Conservation (phyloP, 2,888 invertebrate genomes). For the Adela reaumurella region DNA sequence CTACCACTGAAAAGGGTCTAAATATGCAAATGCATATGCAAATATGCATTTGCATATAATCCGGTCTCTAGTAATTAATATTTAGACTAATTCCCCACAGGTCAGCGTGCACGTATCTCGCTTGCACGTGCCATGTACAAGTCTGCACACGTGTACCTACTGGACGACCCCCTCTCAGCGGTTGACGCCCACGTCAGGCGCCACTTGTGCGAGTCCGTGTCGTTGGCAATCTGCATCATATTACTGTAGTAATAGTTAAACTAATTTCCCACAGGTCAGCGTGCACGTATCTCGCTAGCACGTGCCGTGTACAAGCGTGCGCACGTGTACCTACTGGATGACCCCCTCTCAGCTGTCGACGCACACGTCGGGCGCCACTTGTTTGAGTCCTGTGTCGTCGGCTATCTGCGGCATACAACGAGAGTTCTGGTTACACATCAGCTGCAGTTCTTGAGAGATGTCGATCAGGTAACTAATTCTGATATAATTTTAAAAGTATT, state of each 20-base stretch:
- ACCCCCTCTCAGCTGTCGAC: conserved; percentile 92
- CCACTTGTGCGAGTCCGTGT: conserved; percentile 81
- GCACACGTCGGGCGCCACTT: conserved; percentile 85
- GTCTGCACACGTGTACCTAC: conserved; percentile 78
- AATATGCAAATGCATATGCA: too few species aligned
- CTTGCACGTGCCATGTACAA: conserved; percentile 85
- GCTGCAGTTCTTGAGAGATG: conserved; percentile 64
- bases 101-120: conserved; percentile 86
- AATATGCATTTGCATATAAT: too few species aligned
- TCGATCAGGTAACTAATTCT: conserved; percentile 51
- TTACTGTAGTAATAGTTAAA: too few species aligned
- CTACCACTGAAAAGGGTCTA: too few species aligned
- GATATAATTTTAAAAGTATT: too few species aligned
- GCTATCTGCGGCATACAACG: conserved; percentile 66
- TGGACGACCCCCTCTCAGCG: conserved; percentile 90
- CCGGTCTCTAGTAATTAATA: too few species aligned
- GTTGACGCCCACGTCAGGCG: conserved; percentile 91
- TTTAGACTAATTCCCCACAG: too few species aligned
- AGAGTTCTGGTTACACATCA: conserved; percentile 76
- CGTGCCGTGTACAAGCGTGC: conserved; percentile 83
- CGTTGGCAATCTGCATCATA: conserved; percentile 60
- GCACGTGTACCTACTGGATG: conserved; percentile 85
- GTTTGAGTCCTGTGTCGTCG: conserved; percentile 75
- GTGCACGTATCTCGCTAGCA: conserved; percentile 84
- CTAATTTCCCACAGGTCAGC: conserved; percentile 83